phyloP scores from a whole-genome alignment of 1,140 invertebrate species.

The Bombus superbus region DNA sequence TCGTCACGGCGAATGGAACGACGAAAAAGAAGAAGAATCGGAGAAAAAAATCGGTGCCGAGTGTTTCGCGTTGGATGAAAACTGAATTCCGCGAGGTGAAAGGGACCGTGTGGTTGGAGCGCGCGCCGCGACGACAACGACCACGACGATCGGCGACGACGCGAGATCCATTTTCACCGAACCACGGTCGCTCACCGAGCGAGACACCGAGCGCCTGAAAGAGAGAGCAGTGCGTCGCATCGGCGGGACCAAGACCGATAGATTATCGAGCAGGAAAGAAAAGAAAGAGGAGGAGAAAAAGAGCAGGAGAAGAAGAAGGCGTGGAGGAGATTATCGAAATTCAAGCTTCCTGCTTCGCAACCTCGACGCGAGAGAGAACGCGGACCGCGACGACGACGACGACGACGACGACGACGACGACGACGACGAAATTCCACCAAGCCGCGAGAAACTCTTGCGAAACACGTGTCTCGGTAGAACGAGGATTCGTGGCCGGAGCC shows the following conservation, averaged over 20 bases:
- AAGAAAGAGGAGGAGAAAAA: neutral
- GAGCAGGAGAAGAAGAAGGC: neutral
- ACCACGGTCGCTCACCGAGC: slow-evolving; percentile 11
- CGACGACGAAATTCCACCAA: slow-evolving; percentile 34
- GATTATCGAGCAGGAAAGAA: neutral
- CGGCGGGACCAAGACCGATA: too few species aligned
- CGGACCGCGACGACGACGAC: slow-evolving; percentile 8
- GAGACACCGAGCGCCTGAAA: neutral
- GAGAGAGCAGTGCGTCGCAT: neutral
- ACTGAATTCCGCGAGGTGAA: slow-evolving; percentile 52
- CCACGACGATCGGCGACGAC: slow-evolving; percentile 18
- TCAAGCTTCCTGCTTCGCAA: slow-evolving; percentile 54
- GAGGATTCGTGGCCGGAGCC: slow-evolving; percentile 24
- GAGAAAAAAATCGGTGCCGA: neutral
- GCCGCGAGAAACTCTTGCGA: slow-evolving; percentile 40
- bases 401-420: slow-evolving; percentile 5
- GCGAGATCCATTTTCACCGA: slow-evolving; percentile 52
- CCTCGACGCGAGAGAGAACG: slow-evolving; percentile 27
- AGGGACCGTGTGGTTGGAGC: slow-evolving; percentile 39
- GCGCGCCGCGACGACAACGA: slow-evolving; percentile 12
- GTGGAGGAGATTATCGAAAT: slow-evolving; percentile 45
- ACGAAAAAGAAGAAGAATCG: neutral
- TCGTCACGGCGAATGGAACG: neutral
- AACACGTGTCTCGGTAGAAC: slow-evolving; percentile 34
- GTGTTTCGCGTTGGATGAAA: slow-evolving; percentile 11